Base-by-base conservation (phyloP, 2,797 vertebrate genomes). In the Myripristis murdjan region DNA sequence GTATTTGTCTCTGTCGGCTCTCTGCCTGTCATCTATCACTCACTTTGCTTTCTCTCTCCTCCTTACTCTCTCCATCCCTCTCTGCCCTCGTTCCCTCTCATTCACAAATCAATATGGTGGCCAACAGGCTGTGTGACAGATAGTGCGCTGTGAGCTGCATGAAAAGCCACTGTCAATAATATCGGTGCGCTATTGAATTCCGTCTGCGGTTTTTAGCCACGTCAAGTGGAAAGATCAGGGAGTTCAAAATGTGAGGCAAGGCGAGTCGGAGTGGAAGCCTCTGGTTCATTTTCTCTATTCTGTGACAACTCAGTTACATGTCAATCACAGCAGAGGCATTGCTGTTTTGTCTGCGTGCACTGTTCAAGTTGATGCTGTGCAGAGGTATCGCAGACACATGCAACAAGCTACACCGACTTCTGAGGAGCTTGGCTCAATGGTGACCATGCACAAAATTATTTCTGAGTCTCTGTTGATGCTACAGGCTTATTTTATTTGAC, bases 111-210 rank as follows among this genome's bases (percentile, higher is more conserved):
- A 83, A 92, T 90, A 84, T 53, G 61, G 70, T 70, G 86, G 84
- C 80, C 85, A 87, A 80, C 84, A 75, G 88, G 64, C 87, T 84
- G 77, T 81, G 83, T 88, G 88, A 87, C 85, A 82, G 84, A 87
- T 79, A 78, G 75, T 70, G 73, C 37, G 74, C 83, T 84, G 80
- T 46, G 82, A 84, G 88, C 82, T 70, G 90, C 86, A 80, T 85
- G 75, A 84, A 88, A 83, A 79, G 85, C 83, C 72, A 83, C 82
- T 80, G 89, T 87, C 90, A 87, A 90, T 90, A 90, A 75, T 81
- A 90, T 89, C 15, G 66, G 66, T 67, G 77, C 41, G 2, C 81
- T 66, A 81, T 85, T 86, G 79, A 89, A 89, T 85, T 76, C 64
- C 47, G 70, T 80, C 60, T 85, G 85, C 75, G 79, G 59, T 81